Conservation (phyloP, 2,797 vertebrate species). For the Aselliscus stoliczkanus region DNA sequence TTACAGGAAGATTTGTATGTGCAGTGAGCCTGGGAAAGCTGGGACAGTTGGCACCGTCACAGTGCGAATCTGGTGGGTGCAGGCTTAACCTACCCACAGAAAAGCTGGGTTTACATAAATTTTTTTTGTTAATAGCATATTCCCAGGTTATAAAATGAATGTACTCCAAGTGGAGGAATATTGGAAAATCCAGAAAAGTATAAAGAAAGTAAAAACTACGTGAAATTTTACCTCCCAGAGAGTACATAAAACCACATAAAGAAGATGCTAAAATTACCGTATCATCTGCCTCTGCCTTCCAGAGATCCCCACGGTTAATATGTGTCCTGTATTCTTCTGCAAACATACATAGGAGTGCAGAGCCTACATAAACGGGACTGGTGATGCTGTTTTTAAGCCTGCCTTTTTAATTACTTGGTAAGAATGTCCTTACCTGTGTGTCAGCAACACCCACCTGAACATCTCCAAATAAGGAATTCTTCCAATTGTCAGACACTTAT, state of each 20-base stretch:
- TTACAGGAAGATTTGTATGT: rapidly evolving
- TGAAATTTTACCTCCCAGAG: not conserved
- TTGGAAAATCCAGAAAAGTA: not conserved
- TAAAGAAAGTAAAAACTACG: not conserved
- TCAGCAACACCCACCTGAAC: not conserved
- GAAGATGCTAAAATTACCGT: not conserved
- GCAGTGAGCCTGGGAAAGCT: not conserved
- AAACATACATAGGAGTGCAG: not conserved
- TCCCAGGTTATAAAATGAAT: not conserved
- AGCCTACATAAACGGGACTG: not conserved
- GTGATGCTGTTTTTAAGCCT: not conserved
- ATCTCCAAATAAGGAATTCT: not conserved
- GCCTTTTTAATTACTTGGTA: not conserved
- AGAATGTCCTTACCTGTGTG: not conserved
- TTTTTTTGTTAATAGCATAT: not conserved
- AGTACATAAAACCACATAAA: not conserved
- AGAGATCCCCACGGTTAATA: not conserved
- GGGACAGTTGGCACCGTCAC: not conserved
- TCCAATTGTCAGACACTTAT: not conserved
- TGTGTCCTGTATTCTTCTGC: not conserved
- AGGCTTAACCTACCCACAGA: not conserved
- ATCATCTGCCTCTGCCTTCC: not conserved
- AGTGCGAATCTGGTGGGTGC: not conserved
- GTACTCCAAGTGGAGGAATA: not conserved
- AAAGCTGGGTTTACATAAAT: not conserved